A percentile compares a stretch with the other conserved stretches of the same genome.
phyloP scores from a whole-genome alignment of 1,140 invertebrate species.

The Drosophila murphyi region DNA sequence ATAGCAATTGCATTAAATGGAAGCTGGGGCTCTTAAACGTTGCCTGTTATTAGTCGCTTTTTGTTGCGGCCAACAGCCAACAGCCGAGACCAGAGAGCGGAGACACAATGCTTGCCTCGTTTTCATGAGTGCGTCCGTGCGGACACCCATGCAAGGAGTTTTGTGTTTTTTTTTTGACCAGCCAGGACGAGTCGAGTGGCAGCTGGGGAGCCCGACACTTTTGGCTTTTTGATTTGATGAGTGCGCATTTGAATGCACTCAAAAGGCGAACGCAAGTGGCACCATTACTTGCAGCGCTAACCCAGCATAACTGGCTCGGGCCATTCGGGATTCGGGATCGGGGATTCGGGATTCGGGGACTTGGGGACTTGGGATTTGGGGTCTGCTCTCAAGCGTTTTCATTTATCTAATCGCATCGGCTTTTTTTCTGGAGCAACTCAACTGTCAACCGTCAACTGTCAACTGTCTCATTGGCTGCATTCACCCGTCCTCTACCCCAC shows the following conservation, averaged over 20 bases:
- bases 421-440: neutral
- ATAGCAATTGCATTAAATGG: conserved; percentile 66
- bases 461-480: no score
- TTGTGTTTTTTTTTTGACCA: neutral
- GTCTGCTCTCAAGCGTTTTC: conserved; percentile 3
- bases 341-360: neutral
- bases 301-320: conserved; percentile 13
- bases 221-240: conserved; percentile 56
- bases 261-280: conserved; percentile 32
- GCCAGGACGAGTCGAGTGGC: conserved; percentile 14
- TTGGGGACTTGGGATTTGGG: neutral
- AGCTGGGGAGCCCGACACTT: conserved; percentile 42
- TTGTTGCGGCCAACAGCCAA: conserved; percentile 30
- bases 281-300: conserved; percentile 44
- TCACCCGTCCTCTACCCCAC: no score
- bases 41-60: conserved; percentile 60
- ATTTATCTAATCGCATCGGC: conserved; percentile 18
- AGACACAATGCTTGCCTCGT: conserved; percentile 1
- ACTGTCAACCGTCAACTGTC: neutral
- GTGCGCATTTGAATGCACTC: conserved; percentile 56
- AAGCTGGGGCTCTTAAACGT: conserved; percentile 54
- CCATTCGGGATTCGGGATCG: neutral
- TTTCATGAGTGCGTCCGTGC: conserved; percentile 35
- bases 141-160: neutral
- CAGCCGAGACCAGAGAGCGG: neutral